These are phyloP conservation scores for Hippopotamyrus pictus DNA, from an alignment of 2,797 vertebrate species.

Conservation along the genomic window DNA sequence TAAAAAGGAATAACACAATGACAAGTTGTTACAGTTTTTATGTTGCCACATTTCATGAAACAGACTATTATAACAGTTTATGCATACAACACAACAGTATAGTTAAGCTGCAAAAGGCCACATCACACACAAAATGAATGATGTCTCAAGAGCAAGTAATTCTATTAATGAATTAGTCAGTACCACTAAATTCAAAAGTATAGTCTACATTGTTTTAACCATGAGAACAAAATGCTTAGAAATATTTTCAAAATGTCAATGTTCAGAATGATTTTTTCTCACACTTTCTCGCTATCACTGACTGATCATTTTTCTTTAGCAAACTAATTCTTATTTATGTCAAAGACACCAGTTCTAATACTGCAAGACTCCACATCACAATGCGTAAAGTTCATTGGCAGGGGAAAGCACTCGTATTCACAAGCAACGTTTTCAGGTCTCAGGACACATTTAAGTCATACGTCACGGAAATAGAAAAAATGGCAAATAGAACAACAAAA, in stretches of 20 bases:
- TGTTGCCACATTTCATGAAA: background rate
- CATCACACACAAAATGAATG: background rate
- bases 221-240: background rate
- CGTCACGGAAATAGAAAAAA: background rate
- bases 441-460: background rate
- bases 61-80: background rate
- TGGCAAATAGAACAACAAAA: background rate
- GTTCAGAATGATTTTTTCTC: background rate
- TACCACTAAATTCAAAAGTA: background rate
- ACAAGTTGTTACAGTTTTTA: background rate
- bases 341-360: background rate
- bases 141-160: background rate
- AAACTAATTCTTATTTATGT: background rate
- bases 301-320: background rate
- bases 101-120: background rate
- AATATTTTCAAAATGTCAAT: background rate
- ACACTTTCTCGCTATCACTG: background rate
- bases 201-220: background rate
- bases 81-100: background rate
- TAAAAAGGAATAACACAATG: background rate
- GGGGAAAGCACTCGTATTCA: background rate
- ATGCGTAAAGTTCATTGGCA: background rate
- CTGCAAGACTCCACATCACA: background rate
- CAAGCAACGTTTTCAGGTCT: background rate
- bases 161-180: background rate